A percentile compares a stretch with the other conserved stretches of the same genome.
phyloP scores from a whole-genome alignment of 2,797 vertebrate species.

The Eulemur albifrons region DNA sequence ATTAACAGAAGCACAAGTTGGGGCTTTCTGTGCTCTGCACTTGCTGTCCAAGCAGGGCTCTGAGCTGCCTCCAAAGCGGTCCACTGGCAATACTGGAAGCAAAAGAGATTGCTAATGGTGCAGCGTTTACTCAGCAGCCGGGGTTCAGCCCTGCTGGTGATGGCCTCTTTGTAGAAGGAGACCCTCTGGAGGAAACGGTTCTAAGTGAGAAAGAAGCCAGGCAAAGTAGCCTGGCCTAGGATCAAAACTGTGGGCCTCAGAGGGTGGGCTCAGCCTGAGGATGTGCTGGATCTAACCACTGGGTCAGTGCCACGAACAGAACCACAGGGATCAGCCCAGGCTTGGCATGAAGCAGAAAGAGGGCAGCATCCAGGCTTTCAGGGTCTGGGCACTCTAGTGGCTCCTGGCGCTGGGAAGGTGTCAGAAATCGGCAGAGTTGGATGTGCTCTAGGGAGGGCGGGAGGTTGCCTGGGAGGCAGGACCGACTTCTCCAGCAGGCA shows the following conservation, averaged over 20 bases:
- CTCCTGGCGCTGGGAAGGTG: not conserved
- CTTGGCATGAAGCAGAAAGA: not conserved
- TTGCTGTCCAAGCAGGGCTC: not conserved
- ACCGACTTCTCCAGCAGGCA: not conserved
- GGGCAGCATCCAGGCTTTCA: not conserved
- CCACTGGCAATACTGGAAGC: not conserved
- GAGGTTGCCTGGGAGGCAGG: not conserved
- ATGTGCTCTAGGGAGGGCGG: not conserved
- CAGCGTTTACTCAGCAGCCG: not conserved
- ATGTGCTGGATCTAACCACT: conserved; percentile 10
- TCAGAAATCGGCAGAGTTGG: not conserved
- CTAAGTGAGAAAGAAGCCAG: conserved; percentile 58
- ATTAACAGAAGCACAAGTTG: conserved; percentile 15
- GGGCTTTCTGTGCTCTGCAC: not conserved
- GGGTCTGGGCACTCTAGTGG: not conserved
- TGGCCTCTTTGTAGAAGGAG: conserved; percentile 33
- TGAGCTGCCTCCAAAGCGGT: not conserved
- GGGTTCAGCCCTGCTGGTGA: not conserved
- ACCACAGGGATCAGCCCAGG: not conserved
- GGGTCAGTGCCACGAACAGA: not conserved
- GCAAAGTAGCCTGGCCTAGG: conserved; percentile 25
- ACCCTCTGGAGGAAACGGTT: conserved; percentile 21
- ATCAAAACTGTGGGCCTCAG: conserved; percentile 52
- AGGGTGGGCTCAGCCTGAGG: conserved; percentile 39
- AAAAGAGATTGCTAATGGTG: not conserved